Percentiles rank a stretch among this genome's conserved stretches.
phyloP scores from a whole-genome alignment of 2,797 vertebrate species.

The Paguma larvata region DNA sequence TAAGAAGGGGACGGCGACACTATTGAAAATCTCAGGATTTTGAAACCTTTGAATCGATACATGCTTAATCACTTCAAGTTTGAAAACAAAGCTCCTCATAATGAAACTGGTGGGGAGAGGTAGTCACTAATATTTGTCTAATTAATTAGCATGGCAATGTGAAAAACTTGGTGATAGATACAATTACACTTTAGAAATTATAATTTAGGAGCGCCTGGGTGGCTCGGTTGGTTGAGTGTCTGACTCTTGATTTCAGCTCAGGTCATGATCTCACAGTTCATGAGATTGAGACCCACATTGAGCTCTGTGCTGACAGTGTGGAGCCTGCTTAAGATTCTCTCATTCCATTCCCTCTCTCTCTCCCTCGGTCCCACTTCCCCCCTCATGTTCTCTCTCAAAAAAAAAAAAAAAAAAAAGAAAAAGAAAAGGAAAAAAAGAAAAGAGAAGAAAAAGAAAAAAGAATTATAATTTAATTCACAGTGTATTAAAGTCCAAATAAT shows the following conservation, averaged over 20 bases:
- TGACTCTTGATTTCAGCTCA: no score
- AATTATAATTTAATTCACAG: background rate
- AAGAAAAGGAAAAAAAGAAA: no score
- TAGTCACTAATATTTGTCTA: background rate
- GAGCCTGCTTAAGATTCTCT: no score
- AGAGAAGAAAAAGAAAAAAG: no score
- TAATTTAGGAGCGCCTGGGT: background rate
- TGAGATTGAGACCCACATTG: no score
- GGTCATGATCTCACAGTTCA: no score
- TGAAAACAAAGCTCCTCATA: background rate
- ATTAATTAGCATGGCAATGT: slow-evolving; percentile 13
- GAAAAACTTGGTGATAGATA: background rate
- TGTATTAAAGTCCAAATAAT: slow-evolving; percentile 4
- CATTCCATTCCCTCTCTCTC: no score
- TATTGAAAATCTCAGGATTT: background rate
- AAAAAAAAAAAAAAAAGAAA: no score
- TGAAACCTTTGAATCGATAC: background rate
- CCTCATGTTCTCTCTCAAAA: no score
- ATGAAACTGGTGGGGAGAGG: background rate
- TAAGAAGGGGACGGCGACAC: background rate
- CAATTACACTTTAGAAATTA: slow-evolving; percentile 41
- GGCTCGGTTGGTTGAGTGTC: no score
- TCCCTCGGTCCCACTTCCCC: no score
- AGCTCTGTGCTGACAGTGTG: no score
- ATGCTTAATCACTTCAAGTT: slow-evolving; percentile 37